Conservation (phyloP, 2,797 vertebrate species). For the Serranus cabrilla region DNA sequence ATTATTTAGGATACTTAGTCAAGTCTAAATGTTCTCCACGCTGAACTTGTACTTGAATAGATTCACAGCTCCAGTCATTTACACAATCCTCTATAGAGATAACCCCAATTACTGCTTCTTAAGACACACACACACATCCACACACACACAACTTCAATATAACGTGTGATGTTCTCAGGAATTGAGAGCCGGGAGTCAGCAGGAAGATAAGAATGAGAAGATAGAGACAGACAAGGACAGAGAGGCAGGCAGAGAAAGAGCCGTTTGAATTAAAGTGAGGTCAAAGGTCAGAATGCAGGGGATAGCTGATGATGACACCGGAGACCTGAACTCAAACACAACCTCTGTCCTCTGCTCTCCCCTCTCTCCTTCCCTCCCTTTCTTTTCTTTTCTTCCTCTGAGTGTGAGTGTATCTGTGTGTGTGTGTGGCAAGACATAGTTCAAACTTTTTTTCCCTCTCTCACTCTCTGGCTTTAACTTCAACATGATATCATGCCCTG, state of each 20-base stretch:
- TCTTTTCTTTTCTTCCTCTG: background rate
- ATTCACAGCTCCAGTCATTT: slow-evolving; percentile 66
- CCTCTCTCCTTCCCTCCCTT: background rate
- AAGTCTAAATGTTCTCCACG: slow-evolving; percentile 63
- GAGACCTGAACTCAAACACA: slow-evolving; percentile 64
- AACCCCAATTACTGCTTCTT: slow-evolving; percentile 77
- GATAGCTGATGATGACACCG: slow-evolving; percentile 56
- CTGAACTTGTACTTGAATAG: slow-evolving; percentile 58
- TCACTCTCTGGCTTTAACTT: slow-evolving; percentile 2
- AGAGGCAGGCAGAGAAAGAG: slow-evolving; percentile 21
- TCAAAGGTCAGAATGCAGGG: slow-evolving; percentile 59
- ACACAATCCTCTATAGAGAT: slow-evolving; percentile 67
- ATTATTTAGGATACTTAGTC: slow-evolving; percentile 61
- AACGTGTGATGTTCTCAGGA: slow-evolving; percentile 39
- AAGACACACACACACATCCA: slow-evolving; percentile 24
- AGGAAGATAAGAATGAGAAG: slow-evolving; percentile 54
- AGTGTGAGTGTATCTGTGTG: background rate
- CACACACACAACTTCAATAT: slow-evolving; percentile 29
- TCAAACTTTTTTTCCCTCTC: slow-evolving; percentile 17
- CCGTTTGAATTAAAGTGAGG: slow-evolving; percentile 67
- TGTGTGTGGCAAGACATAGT: slow-evolving; percentile 10
- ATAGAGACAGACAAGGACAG: slow-evolving; percentile 46
- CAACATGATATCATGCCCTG: background rate
- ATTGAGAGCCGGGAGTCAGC: slow-evolving; percentile 30
- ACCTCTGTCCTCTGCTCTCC: slow-evolving; percentile 33